A percentile compares a stretch with the other conserved stretches of the same genome.
Conservation (phyloP, 2,113 vertebrate species). For the Melanotaenia duboulayi region DNA sequence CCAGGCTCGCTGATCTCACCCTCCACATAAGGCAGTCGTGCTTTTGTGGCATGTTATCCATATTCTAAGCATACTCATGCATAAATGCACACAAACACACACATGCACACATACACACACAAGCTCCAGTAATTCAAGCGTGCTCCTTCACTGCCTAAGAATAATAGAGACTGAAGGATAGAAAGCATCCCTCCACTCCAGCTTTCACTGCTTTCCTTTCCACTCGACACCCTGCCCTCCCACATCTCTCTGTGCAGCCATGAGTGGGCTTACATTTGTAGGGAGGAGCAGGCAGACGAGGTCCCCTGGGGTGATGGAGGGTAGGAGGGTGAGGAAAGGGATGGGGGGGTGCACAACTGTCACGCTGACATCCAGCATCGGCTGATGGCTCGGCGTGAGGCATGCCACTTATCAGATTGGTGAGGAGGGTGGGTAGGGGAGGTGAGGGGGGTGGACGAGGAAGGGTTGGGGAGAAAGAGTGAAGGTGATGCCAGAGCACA, state of each 20-base stretch:
- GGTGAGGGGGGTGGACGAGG: conserved; percentile 23
- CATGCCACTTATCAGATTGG: conserved; percentile 75
- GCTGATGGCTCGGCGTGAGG: conserved; percentile 64
- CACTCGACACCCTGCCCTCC: conserved; percentile 22
- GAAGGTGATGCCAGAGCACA: conserved; percentile 50
- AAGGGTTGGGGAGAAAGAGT: conserved; percentile 29
- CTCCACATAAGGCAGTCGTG: conserved; percentile 13
- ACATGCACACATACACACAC: conserved; percentile 6
- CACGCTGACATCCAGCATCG: conserved; percentile 53
- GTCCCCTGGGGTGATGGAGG: conserved; percentile 48
- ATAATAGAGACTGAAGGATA: conserved; percentile 61
- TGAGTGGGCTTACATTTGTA: conserved; percentile 51
- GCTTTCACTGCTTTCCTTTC: conserved; percentile 22
- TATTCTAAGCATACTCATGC: conserved; percentile 13
- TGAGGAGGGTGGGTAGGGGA: conserved; percentile 30
- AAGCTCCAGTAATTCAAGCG: not conserved
- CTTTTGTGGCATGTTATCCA: not conserved
- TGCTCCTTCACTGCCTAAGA: conserved; percentile 26
- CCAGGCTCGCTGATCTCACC: too few species aligned
- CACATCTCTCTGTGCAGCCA: conserved; percentile 34
- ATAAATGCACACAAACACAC: conserved; percentile 24
- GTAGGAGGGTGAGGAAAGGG: not conserved
- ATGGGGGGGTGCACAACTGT: conserved; percentile 36
- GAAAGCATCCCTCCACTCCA: conserved; percentile 39
- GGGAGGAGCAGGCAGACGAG: conserved; percentile 51